A percentile compares a stretch with the other conserved stretches of the same genome.
Conservation (phyloP, 2,113 vertebrate genomes). For the Anas platyrhynchos region DNA sequence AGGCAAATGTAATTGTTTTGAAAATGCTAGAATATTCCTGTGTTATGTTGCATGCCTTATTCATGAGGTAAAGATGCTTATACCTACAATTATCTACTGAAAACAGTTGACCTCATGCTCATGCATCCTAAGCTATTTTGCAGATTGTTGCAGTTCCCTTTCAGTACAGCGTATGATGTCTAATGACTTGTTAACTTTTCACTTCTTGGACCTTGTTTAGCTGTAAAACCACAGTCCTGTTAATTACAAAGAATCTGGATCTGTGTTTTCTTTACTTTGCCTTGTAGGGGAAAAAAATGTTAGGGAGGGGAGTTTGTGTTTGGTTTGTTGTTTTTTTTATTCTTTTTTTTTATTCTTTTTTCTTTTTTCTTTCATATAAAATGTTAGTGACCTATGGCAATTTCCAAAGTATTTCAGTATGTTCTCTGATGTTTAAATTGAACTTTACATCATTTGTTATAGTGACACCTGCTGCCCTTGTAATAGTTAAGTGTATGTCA, state of each 20-base stretch:
- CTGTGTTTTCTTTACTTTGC: slow-evolving; percentile 56
- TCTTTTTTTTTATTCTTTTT: neutral
- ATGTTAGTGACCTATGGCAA: slow-evolving; percentile 48
- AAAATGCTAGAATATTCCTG: neutral
- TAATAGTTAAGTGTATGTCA: slow-evolving; percentile 35
- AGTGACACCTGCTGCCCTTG: slow-evolving; percentile 65
- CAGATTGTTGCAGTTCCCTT: slow-evolving; percentile 1
- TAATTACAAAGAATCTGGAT: slow-evolving; percentile 62
- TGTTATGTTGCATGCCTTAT: slow-evolving; percentile 37
- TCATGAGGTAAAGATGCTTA: slow-evolving; percentile 58
- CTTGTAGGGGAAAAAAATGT: neutral
- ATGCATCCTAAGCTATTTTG: slow-evolving; percentile 45
- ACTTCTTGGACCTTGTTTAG: slow-evolving; percentile 18
- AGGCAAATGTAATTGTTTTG: slow-evolving; percentile 3
- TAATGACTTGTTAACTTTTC: slow-evolving; percentile 58
- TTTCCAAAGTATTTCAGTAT: slow-evolving; percentile 63
- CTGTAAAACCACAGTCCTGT: slow-evolving; percentile 39
- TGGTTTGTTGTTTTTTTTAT: neutral
- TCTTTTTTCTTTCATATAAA: slow-evolving; percentile 18
- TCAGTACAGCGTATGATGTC: neutral
- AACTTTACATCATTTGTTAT: slow-evolving; percentile 68
- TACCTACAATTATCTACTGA: slow-evolving; percentile 58
- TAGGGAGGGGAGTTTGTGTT: neutral
- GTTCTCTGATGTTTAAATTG: slow-evolving; percentile 67
- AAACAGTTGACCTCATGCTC: slow-evolving; percentile 67